Percentiles rank a stretch among this genome's conserved stretches.
phyloP scores from a whole-genome alignment of 2,797 vertebrate species.

The Sternotherus odoratus region DNA sequence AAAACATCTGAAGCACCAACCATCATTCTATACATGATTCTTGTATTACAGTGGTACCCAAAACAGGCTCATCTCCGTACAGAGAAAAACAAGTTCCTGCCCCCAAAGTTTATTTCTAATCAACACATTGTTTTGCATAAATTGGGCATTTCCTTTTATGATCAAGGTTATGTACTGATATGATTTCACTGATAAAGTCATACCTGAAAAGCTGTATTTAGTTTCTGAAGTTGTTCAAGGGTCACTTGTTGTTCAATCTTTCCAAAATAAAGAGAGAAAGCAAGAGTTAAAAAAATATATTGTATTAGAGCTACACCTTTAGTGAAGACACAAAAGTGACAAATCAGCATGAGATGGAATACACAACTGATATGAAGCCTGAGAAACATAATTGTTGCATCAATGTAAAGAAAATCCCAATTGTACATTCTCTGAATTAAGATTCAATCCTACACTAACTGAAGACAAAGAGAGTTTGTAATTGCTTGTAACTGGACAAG shows the following conservation, averaged over 20 bases:
- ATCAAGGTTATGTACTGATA: not conserved
- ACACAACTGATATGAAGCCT: not conserved
- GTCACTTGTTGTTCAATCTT: conserved; percentile 82
- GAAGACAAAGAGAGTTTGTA: not conserved
- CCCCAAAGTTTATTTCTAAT: not conserved
- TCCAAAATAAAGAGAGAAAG: conserved; percentile 31
- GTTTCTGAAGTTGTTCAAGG: conserved; percentile 78
- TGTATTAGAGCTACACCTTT: accelerated
- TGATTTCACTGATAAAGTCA: not conserved
- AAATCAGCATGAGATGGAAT: not conserved
- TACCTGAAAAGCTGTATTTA: conserved; percentile 84
- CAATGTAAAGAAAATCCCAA: not conserved
- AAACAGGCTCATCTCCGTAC: not conserved
- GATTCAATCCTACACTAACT: not conserved
- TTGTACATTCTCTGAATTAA: not conserved
- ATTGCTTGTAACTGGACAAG: not conserved
- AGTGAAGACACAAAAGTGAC: not conserved
- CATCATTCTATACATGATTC: not conserved
- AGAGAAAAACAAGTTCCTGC: not conserved
- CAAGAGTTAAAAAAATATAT: not conserved
- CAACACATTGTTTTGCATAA: not conserved
- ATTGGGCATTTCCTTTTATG: not conserved
- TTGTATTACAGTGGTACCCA: not conserved
- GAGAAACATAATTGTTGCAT: not conserved
- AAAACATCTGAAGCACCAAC: not conserved